Conservation (phyloP, 2,113 vertebrate species). For the Paralichthys olivaceus region DNA sequence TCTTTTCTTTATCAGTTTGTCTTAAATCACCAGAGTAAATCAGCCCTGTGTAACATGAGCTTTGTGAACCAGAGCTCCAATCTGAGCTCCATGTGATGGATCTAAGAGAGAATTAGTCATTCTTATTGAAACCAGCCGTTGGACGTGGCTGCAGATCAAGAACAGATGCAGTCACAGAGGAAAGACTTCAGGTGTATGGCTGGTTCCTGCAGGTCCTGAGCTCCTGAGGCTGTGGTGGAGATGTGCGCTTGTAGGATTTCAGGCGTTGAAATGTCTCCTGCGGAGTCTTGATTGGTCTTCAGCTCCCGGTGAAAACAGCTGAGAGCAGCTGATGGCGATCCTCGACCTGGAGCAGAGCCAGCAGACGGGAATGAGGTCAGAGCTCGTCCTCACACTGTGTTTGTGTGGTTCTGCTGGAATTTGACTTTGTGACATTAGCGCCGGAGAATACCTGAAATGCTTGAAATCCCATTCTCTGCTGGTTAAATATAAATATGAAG, state of each 20-base stretch:
- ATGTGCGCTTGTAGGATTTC: not conserved
- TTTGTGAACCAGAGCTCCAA: not conserved
- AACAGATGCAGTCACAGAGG: not conserved
- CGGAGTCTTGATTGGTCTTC: not conserved
- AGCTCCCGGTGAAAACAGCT: conserved; percentile 24
- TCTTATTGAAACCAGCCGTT: not conserved
- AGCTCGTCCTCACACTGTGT: not conserved
- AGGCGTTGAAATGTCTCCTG: conserved; percentile 46
- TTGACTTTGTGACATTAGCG: conserved; percentile 8
- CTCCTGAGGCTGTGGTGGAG: not conserved
- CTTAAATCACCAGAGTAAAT: not conserved
- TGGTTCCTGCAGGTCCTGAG: not conserved
- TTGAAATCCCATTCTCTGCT: not conserved
- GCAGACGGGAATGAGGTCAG: not conserved
- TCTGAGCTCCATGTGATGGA: not conserved
- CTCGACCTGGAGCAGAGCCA: conserved; percentile 37
- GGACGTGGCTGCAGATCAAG: not conserved
- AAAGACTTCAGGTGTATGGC: not conserved
- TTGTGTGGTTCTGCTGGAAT: conserved; percentile 37
- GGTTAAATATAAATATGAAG: not conserved
- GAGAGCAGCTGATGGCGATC: not conserved
- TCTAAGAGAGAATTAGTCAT: not conserved
- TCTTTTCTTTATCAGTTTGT: not conserved
- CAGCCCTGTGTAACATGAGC: not conserved
- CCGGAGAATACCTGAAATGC: not conserved